phyloP scores from a whole-genome alignment of 2,113 vertebrate species.

The Rattus rattus region DNA sequence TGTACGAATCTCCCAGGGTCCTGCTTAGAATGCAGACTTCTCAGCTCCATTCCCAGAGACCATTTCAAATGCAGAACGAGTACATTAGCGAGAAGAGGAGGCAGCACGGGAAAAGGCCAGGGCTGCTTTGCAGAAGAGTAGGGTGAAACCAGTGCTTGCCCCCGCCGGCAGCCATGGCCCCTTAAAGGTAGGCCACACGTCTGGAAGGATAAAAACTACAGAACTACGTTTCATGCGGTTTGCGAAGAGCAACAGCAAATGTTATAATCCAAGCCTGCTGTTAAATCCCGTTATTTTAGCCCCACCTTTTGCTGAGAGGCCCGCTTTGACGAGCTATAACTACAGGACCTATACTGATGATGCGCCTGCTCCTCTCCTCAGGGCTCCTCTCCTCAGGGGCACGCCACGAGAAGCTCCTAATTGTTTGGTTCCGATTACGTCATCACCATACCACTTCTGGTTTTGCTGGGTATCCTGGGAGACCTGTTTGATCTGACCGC shows the following conservation, averaged over 20 bases:
- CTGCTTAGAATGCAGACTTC: neutral
- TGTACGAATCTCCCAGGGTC: neutral
- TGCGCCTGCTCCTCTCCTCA: neutral
- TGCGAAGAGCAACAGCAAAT: neutral
- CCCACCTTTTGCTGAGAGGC: neutral
- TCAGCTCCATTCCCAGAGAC: neutral
- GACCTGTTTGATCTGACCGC: neutral
- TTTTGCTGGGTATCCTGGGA: neutral
- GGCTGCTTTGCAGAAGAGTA: neutral
- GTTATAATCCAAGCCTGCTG: neutral
- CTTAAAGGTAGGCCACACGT: neutral
- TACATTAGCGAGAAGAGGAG: neutral
- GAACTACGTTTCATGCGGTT: neutral
- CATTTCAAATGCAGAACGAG: neutral
- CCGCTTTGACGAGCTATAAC: neutral
- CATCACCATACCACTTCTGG: neutral
- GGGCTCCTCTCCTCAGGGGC: neutral
- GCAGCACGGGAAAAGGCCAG: too few relatives aligned
- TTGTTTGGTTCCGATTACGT: neutral
- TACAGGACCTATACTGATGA: neutral
- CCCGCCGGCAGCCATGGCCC: neutral
- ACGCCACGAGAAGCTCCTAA: neutral
- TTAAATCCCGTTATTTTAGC: neutral
- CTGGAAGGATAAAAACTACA: neutral
- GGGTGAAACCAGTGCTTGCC: too few relatives aligned